These are phyloP conservation scores for Toxostoma redivivum DNA, from an alignment of 2,113 vertebrate species.

Conservation along the genomic window DNA sequence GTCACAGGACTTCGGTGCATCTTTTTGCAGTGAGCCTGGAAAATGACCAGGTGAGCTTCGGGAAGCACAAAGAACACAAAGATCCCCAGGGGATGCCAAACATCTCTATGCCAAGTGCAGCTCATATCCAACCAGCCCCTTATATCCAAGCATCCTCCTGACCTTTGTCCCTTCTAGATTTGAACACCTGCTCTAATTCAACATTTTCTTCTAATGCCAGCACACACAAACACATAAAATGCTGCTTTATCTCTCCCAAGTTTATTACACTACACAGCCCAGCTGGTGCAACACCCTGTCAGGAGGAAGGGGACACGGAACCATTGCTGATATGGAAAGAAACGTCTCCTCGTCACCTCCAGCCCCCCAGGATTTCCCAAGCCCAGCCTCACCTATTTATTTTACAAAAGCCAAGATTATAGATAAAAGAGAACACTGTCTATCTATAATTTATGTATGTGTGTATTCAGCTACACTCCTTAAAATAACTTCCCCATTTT, in stretches of 20 bases:
- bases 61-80: neutral
- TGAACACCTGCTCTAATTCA: neutral
- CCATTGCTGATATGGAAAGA: neutral
- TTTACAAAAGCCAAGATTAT: neutral
- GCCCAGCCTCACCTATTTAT: neutral
- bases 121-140: neutral
- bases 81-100: neutral
- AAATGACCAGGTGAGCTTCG: neutral
- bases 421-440: neutral
- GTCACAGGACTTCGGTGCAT: neutral
- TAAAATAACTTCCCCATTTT: neutral
- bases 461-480: neutral
- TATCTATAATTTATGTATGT: neutral
- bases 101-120: neutral
- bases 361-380: no score
- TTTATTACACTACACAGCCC: neutral
- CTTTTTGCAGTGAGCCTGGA: neutral
- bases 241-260: neutral
- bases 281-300: accelerated
- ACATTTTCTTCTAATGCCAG: neutral
- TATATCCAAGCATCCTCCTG: neutral
- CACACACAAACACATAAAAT: neutral
- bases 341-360: neutral
- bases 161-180: neutral
- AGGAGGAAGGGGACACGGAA: neutral